Base-by-base conservation (phyloP, 2,113 vertebrate species). In the Melanocharis versteri region DNA sequence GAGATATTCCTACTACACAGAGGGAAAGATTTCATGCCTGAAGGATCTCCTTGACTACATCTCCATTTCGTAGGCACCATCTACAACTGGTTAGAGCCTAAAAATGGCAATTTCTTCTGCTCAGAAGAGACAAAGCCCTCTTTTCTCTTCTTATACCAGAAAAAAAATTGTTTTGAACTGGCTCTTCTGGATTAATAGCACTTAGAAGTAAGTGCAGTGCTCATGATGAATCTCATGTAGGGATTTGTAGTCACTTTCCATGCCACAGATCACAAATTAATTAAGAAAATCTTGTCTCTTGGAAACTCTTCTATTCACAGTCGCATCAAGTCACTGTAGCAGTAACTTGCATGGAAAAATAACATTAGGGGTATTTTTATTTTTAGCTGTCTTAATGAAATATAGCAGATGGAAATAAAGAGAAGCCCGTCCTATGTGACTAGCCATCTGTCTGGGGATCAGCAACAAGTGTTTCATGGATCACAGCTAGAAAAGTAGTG, bases 361-460 rank as follows among this genome's bases (percentile, higher is more conserved):
- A 96, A 94, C 77, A 65, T 94, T 91, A 76, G 57, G 35, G 87
- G 83, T 95, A 82, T 94, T 94, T 94, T 94, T 96, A 95, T 95
- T 93, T 96, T 96, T 96, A 96, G 91, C 70, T 70, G 35, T 72
- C 94, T 95, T 94, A 97, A 96, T 96, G 94, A 96, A 96, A 96
- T 90, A 89, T 90, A 96, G 94, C 95, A 96, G 95, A 96, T 97
- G 90, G 95, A 97, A 96, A 96, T 96, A 83, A 68, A 96, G 89
- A 93, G 94, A 94, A 96, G 87, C 87, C 90, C 13, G 0, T 90
- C 82, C 93, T 91, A 3, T 93, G 91, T 80, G 94, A 94, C 93
- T 94, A 85, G 95, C 96, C 95, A 97, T 96, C 95, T 97, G 96
- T 94, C 91, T 96, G 71, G 82, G 82, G 89, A 96, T 79, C 94